Evolutionary conservation across 1,140 invertebrate genomes (phyloP).

Genomic region (Meloidogyne exigua): DNA sequence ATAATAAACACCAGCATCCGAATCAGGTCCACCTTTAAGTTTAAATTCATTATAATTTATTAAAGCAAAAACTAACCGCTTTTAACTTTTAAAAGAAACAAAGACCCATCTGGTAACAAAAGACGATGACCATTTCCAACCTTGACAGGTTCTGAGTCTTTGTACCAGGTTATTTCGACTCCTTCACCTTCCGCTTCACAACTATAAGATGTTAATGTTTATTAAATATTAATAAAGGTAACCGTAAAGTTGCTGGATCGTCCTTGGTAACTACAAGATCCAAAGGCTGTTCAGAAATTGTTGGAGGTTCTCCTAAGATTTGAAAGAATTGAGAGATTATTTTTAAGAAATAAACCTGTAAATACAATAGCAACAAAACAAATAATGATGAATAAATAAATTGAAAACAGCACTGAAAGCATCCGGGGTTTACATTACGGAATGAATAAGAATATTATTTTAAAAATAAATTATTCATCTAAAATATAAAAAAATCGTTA

Average conservation of each 20-base stretch:
- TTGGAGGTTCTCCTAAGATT: constrained; percentile 30
- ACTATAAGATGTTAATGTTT: neutral
- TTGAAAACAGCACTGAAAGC: neutral
- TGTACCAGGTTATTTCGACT: constrained; percentile 49
- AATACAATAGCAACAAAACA: neutral
- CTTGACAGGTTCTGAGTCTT: constrained; percentile 43
- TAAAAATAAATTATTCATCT: neutral
- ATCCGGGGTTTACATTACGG: neutral
- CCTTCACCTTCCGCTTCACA: constrained; percentile 39
- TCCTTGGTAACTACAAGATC: constrained; percentile 47
- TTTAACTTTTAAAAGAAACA: constrained; percentile 45
- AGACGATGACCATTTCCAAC: constrained; percentile 48
- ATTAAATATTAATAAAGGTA: neutral
- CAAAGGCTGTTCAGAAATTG: constrained; percentile 47
- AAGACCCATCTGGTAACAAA: constrained; percentile 49
- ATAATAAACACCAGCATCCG: constrained; percentile 48
- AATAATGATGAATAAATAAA: neutral
- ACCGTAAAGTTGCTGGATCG: constrained; percentile 44
- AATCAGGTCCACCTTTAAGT: constrained; percentile 34
- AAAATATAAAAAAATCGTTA: neutral
- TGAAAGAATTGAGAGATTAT: neutral
- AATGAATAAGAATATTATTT: neutral
- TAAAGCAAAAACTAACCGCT: constrained; percentile 29
- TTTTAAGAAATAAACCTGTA: neutral
- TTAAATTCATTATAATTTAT: neutral